These are phyloP conservation scores for Aphodius granarius DNA, from an alignment of 2,888 invertebrate species.

Conservation along the genomic window DNA sequence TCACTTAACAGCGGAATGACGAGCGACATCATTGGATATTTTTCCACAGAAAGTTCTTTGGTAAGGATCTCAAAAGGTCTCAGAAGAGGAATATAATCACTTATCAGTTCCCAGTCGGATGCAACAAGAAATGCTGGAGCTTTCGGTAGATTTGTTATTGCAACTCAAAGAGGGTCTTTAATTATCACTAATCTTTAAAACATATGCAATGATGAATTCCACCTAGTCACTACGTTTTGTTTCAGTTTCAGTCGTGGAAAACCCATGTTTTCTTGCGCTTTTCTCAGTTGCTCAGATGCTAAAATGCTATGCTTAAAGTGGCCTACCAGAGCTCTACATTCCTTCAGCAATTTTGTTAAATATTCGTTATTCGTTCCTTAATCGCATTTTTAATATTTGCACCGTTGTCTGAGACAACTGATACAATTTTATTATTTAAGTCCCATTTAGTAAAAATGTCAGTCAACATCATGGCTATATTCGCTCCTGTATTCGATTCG, in stretches of 20 bases:
- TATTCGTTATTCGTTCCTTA: constrained; percentile 16
- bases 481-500: constrained; percentile 22
- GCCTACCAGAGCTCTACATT: constrained; percentile 25
- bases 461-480: constrained; percentile 20
- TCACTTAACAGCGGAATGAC: no score
- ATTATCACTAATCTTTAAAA: constrained; percentile 33
- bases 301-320: constrained; percentile 38
- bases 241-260: constrained; percentile 36
- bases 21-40: constrained; percentile 4
- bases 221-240: constrained; percentile 36
- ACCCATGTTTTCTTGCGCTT: constrained; percentile 34
- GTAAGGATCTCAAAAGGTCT: constrained; percentile 34
- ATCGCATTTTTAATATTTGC: constrained; percentile 28
- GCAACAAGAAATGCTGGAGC: constrained; percentile 32
- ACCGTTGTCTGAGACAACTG: constrained; percentile 26
- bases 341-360: not conserved
- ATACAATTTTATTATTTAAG: constrained; percentile 22
- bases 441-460: constrained; percentile 23
- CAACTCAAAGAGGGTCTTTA: constrained; percentile 31
- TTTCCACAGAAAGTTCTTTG: constrained; percentile 34
- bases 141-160: constrained; percentile 24
- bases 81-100: constrained; percentile 31
- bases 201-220: constrained; percentile 37
- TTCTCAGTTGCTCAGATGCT: constrained; percentile 35
- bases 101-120: constrained; percentile 33